Evolutionary conservation across 2,888 invertebrate species (phyloP), one percentile per base, ranked within the genome.

Genomic region (Drosophila maculinotata): DNA sequence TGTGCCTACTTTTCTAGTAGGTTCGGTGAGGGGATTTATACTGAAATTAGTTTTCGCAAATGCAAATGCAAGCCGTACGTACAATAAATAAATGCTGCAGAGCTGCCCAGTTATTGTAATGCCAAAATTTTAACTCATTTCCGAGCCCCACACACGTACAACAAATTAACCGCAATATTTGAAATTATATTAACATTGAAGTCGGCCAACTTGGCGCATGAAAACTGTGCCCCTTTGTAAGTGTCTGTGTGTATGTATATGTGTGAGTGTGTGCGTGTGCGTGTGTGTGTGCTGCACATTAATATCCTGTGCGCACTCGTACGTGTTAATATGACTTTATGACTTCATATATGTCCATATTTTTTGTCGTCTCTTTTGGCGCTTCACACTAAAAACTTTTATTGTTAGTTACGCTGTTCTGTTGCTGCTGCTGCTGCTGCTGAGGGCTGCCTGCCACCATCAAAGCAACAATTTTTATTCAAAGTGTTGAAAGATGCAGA

Each of bases 241-340:
- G 17, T 17, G 10, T 1, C 26, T 36, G 15, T 51, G 35, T 54
- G 38, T 35, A n/a, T n/a, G n/a, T n/a, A n/a, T n/a, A n/a, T n/a
- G n/a, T n/a, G n/a, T n/a, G n/a, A n/a, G 25, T 60, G 44, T 35
- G 44, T 57, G 52, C 49, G 44, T 56, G 49, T 60, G 39, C 30
- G 64, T 60, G 54, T 68, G 54, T 35, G 63, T 49, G 64, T 68
- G 56, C 68, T 80, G 78, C 86, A 82, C 84, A 86, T 87, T 87
- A 88, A 88, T 88, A 88, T 87, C 76, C 90, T 89, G 85, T 89
- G 90, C 83, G 90, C 89, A 89, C 85, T 90, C 90, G 89, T 90
- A 90, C 90, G 90, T 90, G 90, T 90, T 90, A 90, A 90, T 90
- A 89, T 90, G 90, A 90, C 90, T 90, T 90, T 90, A 90, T 90